These are phyloP conservation scores for Lordiphosa clarofinis DNA, from an alignment of 1,140 invertebrate genomes.

Conservation along the genomic window DNA sequence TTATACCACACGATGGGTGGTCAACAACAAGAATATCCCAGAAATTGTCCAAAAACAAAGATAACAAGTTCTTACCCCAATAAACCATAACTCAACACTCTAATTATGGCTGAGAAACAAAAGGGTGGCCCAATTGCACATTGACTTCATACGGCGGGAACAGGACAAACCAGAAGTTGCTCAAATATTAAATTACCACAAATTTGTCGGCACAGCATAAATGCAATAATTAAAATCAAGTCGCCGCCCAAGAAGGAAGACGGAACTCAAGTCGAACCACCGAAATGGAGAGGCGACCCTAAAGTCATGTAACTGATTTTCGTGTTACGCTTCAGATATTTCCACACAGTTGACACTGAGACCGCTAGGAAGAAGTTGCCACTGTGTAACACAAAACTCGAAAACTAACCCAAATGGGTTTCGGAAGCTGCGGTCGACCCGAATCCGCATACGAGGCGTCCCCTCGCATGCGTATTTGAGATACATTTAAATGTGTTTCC, in stretches of 20 bases:
- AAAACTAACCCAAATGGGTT: slow-evolving; percentile 73
- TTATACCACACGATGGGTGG: slow-evolving; percentile 29
- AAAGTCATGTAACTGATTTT: slow-evolving; percentile 74
- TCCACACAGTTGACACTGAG: slow-evolving; percentile 67
- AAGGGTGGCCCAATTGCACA: slow-evolving; percentile 55
- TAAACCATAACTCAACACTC: slow-evolving; percentile 62
- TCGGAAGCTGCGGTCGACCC: slow-evolving; percentile 73
- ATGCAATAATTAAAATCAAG: slow-evolving; percentile 77
- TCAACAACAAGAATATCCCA: slow-evolving; percentile 12
- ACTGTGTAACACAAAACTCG: slow-evolving; percentile 66
- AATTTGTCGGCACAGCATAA: slow-evolving; percentile 72
- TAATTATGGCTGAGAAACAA: slow-evolving; percentile 63
- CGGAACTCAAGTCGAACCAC: slow-evolving; percentile 16
- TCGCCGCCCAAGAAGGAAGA: slow-evolving; percentile 37
- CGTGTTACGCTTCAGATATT: slow-evolving; percentile 74
- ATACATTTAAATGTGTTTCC: slow-evolving; percentile 72
- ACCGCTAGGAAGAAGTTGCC: slow-evolving; percentile 42
- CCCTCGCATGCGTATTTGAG: slow-evolving; percentile 41
- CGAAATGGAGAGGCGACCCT: slow-evolving; percentile 32
- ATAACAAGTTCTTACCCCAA: slow-evolving; percentile 63
- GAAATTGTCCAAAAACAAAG: slow-evolving; percentile 19
- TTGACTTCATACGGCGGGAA: slow-evolving; percentile 53
- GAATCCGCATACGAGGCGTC: slow-evolving; percentile 16
- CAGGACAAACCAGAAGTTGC: slow-evolving; percentile 22
- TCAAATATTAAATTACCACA: slow-evolving; percentile 74